Percentiles rank a stretch among this genome's conserved stretches.
Evolutionary conservation across 2,113 vertebrate genomes (phyloP).

Genomic region (Jacana jacana): DNA sequence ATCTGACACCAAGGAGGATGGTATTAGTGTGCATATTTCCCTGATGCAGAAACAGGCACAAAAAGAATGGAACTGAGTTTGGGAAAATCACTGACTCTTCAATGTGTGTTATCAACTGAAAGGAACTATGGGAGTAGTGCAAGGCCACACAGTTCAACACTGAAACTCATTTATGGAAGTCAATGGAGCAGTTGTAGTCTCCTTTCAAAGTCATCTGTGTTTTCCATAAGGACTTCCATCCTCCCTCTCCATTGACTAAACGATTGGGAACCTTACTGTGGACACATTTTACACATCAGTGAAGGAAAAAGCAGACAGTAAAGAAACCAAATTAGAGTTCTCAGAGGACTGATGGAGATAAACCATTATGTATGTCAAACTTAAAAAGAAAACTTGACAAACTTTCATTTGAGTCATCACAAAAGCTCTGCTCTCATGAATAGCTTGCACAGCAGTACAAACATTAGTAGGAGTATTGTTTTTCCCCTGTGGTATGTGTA

Average conservation of each 20-base stretch:
- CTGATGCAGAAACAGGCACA: not conserved
- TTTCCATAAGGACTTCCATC: not conserved
- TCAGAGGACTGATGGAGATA: not conserved
- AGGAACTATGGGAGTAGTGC: not conserved
- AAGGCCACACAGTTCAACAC: not conserved
- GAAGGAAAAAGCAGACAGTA: not conserved
- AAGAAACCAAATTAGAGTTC: not conserved
- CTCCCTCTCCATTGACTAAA: not conserved
- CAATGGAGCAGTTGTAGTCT: not conserved
- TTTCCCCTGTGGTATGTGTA: not conserved
- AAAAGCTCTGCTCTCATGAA: not conserved
- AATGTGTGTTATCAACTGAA: not conserved
- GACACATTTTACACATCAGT: not conserved
- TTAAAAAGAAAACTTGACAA: not conserved
- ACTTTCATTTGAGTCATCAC: not conserved
- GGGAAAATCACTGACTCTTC: not conserved
- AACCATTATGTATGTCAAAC: not conserved
- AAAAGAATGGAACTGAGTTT: not conserved
- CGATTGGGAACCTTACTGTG: not conserved
- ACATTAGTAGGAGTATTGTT: not conserved
- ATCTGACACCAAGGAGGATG: not conserved
- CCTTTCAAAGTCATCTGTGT: not conserved
- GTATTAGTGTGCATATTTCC: not conserved
- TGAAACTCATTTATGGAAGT: not conserved
- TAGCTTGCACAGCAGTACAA: not conserved